Base-by-base conservation (phyloP, 2,888 invertebrate species). In the Meta bourneti region DNA sequence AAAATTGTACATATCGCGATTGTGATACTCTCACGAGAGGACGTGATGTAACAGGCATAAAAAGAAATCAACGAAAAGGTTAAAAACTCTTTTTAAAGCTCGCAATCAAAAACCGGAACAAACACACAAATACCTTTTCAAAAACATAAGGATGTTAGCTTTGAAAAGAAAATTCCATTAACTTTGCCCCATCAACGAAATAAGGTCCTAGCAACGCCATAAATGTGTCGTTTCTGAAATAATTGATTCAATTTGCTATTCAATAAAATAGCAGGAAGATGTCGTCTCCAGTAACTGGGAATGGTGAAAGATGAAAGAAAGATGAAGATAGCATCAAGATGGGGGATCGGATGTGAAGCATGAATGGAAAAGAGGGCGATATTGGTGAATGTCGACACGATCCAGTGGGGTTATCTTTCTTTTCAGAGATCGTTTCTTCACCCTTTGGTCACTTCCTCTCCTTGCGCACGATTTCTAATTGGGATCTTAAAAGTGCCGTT, bases 401-500 rank as follows among this genome's bases (percentile, higher is more conserved):
- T 61, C 61, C 16, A 34, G 13, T 16, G 61, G 61, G 61, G 61
- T 61, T 61, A 61, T 11, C 61, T 16, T 61, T 61, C 61, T 61
- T 8, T 13, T 6, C 16, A 11, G 61, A 16, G 61, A 8, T 61
- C 61, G 61, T 16, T 61, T 61, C 61, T 61, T 61, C 34, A 34
- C 34, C 34, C 34, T 34, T 34, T 34, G 34, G 34, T 34, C 34
- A 34, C 34, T 34, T 34, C 34, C 34, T 34, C 34, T 34, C 61
- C 61, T 61, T 5, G 5, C 11, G 61, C 61, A 61, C 61, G 61
- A 61, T 77, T 52, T 78, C 52, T 52, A 16, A 78, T 78, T 51
- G 78, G 52, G 78, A 19, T 52, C 51, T 52, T n/a, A 51, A 78
- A 52, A 74, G 72, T 74, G 61, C 61, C 61, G 61, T 61, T 61